Conservation (phyloP, 2,888 invertebrate species). For the Drosophila stalkeri region DNA sequence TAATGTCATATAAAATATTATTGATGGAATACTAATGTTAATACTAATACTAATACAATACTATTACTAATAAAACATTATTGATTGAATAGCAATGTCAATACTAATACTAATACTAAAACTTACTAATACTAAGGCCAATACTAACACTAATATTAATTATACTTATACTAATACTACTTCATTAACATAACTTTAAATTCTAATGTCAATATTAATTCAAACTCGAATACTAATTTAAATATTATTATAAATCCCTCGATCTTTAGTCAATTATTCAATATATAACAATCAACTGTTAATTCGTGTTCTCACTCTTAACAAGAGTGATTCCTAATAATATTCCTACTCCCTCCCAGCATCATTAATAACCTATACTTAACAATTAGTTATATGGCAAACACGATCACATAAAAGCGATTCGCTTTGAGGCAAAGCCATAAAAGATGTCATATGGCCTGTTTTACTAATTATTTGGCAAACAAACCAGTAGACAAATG, state of each 20-base stretch:
- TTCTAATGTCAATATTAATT: background rate
- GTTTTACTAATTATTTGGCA: constrained; percentile 63
- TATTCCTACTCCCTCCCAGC: constrained; percentile 6
- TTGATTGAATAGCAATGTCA: background rate
- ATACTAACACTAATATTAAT: background rate
- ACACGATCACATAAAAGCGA: constrained; percentile 54
- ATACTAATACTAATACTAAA: background rate
- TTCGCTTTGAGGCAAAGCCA: constrained; percentile 6
- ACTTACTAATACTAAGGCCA: background rate
- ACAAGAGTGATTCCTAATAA: too few relatives aligned
- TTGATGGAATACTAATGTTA: background rate
- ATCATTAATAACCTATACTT: constrained; percentile 17
- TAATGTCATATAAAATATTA: background rate
- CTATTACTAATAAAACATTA: background rate
- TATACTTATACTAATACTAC: too few relatives aligned
- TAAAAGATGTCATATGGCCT: constrained; percentile 27
- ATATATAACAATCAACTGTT: background rate
- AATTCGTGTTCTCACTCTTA: background rate
- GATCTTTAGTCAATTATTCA: background rate
- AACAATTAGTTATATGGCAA: constrained; percentile 22
- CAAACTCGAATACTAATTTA: background rate
- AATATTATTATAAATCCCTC: background rate
- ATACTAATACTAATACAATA: background rate
- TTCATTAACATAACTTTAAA: too few relatives aligned
- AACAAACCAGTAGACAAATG: constrained; percentile 59